Base-by-base conservation (phyloP, 1,140 invertebrate genomes). In the Dendrolimus punctatus region DNA sequence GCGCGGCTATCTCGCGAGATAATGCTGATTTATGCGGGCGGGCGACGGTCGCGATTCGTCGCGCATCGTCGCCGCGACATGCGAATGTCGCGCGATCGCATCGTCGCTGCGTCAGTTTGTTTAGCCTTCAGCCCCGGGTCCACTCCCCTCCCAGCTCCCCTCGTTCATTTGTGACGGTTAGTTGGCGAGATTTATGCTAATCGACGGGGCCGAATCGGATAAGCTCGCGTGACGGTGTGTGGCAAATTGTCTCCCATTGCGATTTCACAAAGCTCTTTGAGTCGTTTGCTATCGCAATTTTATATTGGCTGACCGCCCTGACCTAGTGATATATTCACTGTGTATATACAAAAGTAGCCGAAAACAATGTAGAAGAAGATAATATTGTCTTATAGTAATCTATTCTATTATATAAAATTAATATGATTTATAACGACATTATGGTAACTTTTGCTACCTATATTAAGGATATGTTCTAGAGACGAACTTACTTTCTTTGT, bases 181-280 rank as follows among this genome's bases (percentile, higher is more conserved):
- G 73, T 85, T 82, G 79, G 68, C 70, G 74, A 83, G 80, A 85
- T 85, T 85, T 85, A 85, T 83, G 82, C 71, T 85, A 85, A 85
- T 85, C 80, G 82, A 76, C 67, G 68, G 69, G 80, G 80, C 71
- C 67, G 81, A 73, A 53, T 73, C 67, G 71, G 64, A 68, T 78
- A 82, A 85, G 78, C 72, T 69, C 66, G 77, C 75, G 76, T 81
- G 78, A 79, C 76, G 73, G 70, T 70, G 77, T 77, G 73, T 77
- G 69, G 71, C 72, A 80, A 80, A 80, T 80, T 73, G 70, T 78
- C 77, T 80, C 71, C 70, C 68, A 64, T 71, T 76, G 63, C 70
- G 62, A 73, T 55, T 74, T 73, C 65, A 62, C 61, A 63, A 64
- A 68, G 62, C 64, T 66, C 64, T 73, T 69, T 71, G 66, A 70